phyloP scores from a whole-genome alignment of 1,140 invertebrate genomes.

The Anastrepha obliqua region DNA sequence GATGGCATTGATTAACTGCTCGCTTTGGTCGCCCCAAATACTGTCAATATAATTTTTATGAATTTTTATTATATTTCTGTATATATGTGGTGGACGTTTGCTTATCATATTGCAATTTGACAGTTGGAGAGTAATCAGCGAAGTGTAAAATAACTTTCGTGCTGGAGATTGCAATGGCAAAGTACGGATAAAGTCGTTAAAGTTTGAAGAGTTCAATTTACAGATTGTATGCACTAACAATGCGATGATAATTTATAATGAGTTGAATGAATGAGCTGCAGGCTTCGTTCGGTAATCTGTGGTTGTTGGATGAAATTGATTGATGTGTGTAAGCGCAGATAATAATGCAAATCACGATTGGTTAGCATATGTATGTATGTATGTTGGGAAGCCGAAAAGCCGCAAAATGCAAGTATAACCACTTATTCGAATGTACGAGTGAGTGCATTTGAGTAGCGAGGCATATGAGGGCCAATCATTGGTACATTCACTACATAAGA shows the following conservation, averaged over 20 bases:
- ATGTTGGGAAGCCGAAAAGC: background rate
- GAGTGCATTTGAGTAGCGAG: no score
- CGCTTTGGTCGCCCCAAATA: no score
- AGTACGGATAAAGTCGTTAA: conserved; percentile 29
- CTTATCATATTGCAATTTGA: background rate
- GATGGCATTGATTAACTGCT: no score
- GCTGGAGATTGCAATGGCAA: background rate
- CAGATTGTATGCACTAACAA: conserved; percentile 14
- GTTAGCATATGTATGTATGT: background rate
- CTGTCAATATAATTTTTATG: background rate
- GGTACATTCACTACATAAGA: no score
- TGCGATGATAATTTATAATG: conserved; percentile 6
- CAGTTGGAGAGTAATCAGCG: background rate
- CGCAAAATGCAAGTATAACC: background rate
- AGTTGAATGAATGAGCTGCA: background rate
- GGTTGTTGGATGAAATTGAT: conserved; percentile 19
- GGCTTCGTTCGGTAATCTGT: background rate
- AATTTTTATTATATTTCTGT: background rate
- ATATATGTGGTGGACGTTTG: background rate
- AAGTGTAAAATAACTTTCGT: conserved; percentile 43
- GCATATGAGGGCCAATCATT: no score
- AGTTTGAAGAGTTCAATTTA: background rate
- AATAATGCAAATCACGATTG: conserved; percentile 32
- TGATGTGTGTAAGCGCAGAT: conserved; percentile 35
- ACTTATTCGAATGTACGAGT: background rate